Conservation (phyloP, 2,888 invertebrate genomes). For the Catocala nupta region DNA sequence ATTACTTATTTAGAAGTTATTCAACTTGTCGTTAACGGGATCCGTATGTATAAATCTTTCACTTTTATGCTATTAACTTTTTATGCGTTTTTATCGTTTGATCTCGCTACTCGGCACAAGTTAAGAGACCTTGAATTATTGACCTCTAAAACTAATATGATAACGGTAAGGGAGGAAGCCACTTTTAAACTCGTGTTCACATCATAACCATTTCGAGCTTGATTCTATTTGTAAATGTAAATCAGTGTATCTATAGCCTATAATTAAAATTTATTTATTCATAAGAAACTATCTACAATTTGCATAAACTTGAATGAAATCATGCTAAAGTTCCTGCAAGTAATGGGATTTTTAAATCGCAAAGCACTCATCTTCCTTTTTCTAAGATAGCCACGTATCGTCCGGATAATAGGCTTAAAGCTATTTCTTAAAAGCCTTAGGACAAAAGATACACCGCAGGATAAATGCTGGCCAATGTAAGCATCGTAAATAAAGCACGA, state of each 20-base stretch:
- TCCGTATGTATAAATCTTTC: constrained; percentile 39
- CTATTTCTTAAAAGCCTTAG: constrained; percentile 48
- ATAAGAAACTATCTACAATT: not conserved
- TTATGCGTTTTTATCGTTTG: constrained; percentile 48
- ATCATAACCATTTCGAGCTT: not conserved
- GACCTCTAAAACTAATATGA: constrained; percentile 48
- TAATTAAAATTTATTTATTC: constrained; percentile 3
- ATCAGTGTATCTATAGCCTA: not conserved
- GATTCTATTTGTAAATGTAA: too few species aligned
- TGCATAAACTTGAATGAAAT: constrained; percentile 5
- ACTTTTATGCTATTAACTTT: constrained; percentile 51
- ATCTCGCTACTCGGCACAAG: constrained; percentile 30
- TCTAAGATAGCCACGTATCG: constrained; percentile 32
- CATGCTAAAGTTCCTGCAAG: constrained; percentile 9
- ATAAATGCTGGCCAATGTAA: constrained; percentile 71
- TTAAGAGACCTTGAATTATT: constrained; percentile 40
- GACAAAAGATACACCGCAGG: constrained; percentile 62
- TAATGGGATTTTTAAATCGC: constrained; percentile 12
- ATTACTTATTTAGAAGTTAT: constrained; percentile 45
- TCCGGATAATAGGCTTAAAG: constrained; percentile 36
- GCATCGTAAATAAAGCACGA: constrained; percentile 76
- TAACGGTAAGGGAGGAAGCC: constrained; percentile 57
- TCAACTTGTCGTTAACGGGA: constrained; percentile 50
- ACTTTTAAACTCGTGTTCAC: constrained; percentile 14
- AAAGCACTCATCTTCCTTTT: constrained; percentile 21